A percentile compares a stretch with the other conserved stretches of the same genome.
phyloP scores from a whole-genome alignment of 2,113 vertebrate species.

The Vimba vimba region DNA sequence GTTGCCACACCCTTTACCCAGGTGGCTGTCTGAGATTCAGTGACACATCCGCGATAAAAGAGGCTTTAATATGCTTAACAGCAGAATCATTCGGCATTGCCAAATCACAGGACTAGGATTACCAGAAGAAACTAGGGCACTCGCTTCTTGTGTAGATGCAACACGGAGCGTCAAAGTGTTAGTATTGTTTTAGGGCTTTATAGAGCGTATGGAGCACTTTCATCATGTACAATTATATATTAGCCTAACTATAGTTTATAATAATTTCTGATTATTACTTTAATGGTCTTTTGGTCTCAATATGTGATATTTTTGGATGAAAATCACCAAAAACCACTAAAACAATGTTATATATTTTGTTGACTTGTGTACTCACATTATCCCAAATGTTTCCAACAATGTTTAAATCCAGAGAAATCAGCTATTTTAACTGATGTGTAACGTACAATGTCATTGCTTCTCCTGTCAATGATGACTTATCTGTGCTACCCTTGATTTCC shows the following conservation, averaged over 20 bases:
- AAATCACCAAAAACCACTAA: too few species aligned
- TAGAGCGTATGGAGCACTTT: not conserved
- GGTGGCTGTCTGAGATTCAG: slow-evolving; percentile 52
- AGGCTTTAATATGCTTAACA: slow-evolving; percentile 65
- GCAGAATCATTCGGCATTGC: slow-evolving; percentile 58
- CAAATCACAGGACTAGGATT: slow-evolving; percentile 73
- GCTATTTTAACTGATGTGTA: too few species aligned
- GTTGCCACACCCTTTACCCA: slow-evolving; percentile 37
- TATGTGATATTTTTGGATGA: too few species aligned
- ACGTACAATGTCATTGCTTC: too few species aligned
- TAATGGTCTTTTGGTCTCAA: not conserved
- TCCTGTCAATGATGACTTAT: too few species aligned
- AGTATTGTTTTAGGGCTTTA: not conserved
- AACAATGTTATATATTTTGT: too few species aligned
- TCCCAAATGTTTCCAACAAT: too few species aligned
- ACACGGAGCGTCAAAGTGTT: slow-evolving; percentile 18
- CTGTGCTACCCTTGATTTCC: too few species aligned
- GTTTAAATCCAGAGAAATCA: too few species aligned
- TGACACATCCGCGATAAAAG: slow-evolving; percentile 46
- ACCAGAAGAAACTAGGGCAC: slow-evolving; percentile 62
- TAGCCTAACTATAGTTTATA: not conserved
- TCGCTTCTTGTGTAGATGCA: slow-evolving; percentile 52
- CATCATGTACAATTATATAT: not conserved
- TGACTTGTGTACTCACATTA: too few species aligned
- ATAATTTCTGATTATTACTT: not conserved